Conservation (phyloP, 2,113 vertebrate genomes). For the Lipophrys pholis region DNA sequence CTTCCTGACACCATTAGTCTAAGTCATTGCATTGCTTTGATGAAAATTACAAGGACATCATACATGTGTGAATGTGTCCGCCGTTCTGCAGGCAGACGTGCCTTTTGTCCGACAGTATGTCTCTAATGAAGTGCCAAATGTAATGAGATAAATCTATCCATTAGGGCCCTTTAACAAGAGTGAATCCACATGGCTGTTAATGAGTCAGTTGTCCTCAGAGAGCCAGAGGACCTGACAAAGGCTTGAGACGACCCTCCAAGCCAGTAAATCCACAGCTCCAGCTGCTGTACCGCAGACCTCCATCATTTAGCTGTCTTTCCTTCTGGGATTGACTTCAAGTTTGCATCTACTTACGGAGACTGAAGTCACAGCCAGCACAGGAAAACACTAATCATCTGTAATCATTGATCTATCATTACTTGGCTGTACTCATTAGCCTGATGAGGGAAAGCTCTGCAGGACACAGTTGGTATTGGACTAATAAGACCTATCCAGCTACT, state of each 20-base stretch:
- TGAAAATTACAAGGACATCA: slow-evolving; percentile 24
- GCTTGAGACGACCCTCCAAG: slow-evolving; percentile 51
- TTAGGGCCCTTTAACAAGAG: slow-evolving; percentile 76
- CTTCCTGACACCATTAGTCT: neutral
- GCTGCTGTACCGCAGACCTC: slow-evolving; percentile 56
- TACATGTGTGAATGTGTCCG: neutral
- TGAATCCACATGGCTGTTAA: slow-evolving; percentile 79
- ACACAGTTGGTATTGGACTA: slow-evolving; percentile 26
- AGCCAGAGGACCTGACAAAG: slow-evolving; percentile 48
- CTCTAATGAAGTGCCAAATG: slow-evolving; percentile 70
- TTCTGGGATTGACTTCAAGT: slow-evolving; percentile 61
- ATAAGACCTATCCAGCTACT: slow-evolving; percentile 36
- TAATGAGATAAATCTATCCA: slow-evolving; percentile 83
- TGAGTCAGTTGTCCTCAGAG: slow-evolving; percentile 76
- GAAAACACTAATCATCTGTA: slow-evolving; percentile 62
- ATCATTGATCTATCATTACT: slow-evolving; percentile 60
- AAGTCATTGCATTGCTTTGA: slow-evolving; percentile 20
- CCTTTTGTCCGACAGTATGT: slow-evolving; percentile 47
- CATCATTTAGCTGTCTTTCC: slow-evolving; percentile 51
- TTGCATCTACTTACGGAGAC: slow-evolving; percentile 36
- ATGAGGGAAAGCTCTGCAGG: slow-evolving; percentile 51
- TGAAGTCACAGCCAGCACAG: slow-evolving; percentile 45
- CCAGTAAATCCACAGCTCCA: slow-evolving; percentile 68
- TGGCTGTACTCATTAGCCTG: slow-evolving; percentile 55
- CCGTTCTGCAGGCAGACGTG: slow-evolving; percentile 29